These are phyloP conservation scores for Eumerus sabulonum DNA, from an alignment of 2,888 invertebrate genomes.

Conservation along the genomic window DNA sequence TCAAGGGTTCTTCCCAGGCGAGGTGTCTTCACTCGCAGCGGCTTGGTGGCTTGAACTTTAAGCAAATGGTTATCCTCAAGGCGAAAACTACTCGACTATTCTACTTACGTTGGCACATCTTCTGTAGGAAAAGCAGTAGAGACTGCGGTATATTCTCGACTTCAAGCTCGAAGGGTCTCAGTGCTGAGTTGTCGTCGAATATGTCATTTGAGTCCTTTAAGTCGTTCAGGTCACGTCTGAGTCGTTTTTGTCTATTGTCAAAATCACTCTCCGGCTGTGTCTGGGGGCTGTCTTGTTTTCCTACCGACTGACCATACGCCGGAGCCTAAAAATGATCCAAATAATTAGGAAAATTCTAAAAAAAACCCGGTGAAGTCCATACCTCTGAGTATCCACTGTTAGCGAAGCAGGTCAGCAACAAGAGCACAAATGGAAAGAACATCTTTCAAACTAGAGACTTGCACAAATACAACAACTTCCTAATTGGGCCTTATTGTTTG, in stretches of 20 bases:
- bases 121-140: slow-evolving; percentile 49
- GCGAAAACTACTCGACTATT: too few relatives aligned
- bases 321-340: slow-evolving; percentile 28
- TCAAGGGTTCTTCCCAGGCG: slow-evolving; percentile 80
- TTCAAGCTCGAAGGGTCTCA: slow-evolving; percentile 52
- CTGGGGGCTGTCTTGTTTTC: slow-evolving; percentile 36
- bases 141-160: slow-evolving; percentile 48
- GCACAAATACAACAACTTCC: too few relatives aligned
- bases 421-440: slow-evolving; percentile 59
- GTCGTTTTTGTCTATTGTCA: slow-evolving; percentile 47
- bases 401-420: slow-evolving; percentile 55
- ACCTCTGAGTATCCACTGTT: slow-evolving; percentile 54
- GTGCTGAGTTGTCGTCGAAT: slow-evolving; percentile 54
- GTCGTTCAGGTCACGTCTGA: slow-evolving; percentile 51
- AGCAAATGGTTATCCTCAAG: neutral
- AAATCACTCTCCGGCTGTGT: slow-evolving; percentile 16
- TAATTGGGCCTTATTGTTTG: too few relatives aligned
- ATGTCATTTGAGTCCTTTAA: slow-evolving; percentile 50
- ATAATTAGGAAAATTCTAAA: neutral
- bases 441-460: slow-evolving; percentile 26
- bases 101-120: slow-evolving; percentile 61
- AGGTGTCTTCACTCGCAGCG: slow-evolving; percentile 77
- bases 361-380: neutral
- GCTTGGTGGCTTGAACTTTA: slow-evolving; percentile 75
- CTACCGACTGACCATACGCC: slow-evolving; percentile 27